These are phyloP conservation scores for Bacillus rossius DNA, from an alignment of 1,140 invertebrate species.

Conservation along the genomic window DNA sequence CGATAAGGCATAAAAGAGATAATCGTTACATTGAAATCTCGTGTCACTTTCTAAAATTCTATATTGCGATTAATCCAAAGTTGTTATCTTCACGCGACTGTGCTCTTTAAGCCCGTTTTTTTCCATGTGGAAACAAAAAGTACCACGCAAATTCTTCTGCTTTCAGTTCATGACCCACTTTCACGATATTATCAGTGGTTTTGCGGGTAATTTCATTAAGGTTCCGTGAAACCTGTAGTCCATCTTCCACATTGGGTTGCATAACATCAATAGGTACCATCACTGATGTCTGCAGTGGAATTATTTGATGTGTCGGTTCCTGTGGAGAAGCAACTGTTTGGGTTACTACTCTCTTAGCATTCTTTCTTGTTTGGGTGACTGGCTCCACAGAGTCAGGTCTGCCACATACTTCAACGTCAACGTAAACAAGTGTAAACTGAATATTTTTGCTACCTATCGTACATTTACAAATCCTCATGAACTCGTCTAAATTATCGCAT, in stretches of 20 bases:
- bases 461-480: constrained; percentile 1
- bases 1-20: constrained; percentile 41
- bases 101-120: constrained; percentile 36
- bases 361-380: background rate
- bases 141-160: constrained; percentile 41
- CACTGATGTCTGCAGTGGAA: constrained; percentile 30
- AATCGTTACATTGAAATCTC: constrained; percentile 38
- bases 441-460: background rate
- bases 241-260: constrained; percentile 21
- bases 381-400: background rate
- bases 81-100: constrained; percentile 31
- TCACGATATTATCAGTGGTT: constrained; percentile 36
- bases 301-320: background rate
- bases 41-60: constrained; percentile 34
- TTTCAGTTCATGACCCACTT: constrained; percentile 31
- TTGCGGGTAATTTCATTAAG: constrained; percentile 32
- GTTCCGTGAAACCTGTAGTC: constrained; percentile 24
- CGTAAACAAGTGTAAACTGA: constrained; percentile 1
- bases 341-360: background rate
- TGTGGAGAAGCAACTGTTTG: background rate
- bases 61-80: constrained; percentile 39
- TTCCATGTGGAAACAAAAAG: constrained; percentile 37
- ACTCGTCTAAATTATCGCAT: constrained; percentile 5
- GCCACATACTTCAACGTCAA: background rate
- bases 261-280: constrained; percentile 19